These are phyloP conservation scores for Rhysida immarginata DNA, from an alignment of 1,140 invertebrate species.

Conservation along the genomic window DNA sequence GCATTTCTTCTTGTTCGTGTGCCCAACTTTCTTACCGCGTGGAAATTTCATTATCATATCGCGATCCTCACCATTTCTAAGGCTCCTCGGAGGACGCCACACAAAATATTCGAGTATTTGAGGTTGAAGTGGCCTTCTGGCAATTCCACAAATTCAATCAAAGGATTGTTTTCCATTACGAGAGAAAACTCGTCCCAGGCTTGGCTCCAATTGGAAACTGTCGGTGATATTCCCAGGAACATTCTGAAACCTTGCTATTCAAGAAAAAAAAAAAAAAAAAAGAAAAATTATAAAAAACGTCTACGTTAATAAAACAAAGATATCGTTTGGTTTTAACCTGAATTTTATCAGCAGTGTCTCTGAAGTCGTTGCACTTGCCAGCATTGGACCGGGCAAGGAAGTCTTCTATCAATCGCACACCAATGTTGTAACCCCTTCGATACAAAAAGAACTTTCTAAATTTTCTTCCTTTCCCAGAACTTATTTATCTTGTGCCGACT, in stretches of 20 bases:
- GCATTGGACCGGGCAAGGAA: constrained; percentile 84
- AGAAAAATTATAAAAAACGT: no score
- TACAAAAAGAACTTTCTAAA: background rate
- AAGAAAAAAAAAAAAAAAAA: constrained; percentile 11
- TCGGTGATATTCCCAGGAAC: constrained; percentile 79
- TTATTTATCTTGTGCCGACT: no score
- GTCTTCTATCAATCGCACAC: constrained; percentile 91
- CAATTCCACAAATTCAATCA: constrained; percentile 97
- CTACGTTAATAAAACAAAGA: no score
- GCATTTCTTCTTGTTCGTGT: no score
- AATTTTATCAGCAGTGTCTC: constrained; percentile 94
- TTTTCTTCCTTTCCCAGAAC: no score
- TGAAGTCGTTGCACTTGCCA: constrained; percentile 82
- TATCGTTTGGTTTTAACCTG: no score
- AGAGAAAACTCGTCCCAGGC: constrained; percentile 93
- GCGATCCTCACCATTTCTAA: constrained; percentile 74
- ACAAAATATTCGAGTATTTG: constrained; percentile 88
- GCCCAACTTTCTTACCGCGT: no score
- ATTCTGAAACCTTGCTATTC: constrained; percentile 59
- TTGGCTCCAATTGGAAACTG: constrained; percentile 82
- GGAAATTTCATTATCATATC: no score
- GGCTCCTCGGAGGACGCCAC: constrained; percentile 83
- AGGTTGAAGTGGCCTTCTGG: constrained; percentile 70
- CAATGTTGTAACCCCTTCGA: constrained; percentile 86
- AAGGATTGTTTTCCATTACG: constrained; percentile 82